Evolutionary conservation across 2,797 vertebrate genomes (phyloP).

Genomic region (Rachycentron canadum): DNA sequence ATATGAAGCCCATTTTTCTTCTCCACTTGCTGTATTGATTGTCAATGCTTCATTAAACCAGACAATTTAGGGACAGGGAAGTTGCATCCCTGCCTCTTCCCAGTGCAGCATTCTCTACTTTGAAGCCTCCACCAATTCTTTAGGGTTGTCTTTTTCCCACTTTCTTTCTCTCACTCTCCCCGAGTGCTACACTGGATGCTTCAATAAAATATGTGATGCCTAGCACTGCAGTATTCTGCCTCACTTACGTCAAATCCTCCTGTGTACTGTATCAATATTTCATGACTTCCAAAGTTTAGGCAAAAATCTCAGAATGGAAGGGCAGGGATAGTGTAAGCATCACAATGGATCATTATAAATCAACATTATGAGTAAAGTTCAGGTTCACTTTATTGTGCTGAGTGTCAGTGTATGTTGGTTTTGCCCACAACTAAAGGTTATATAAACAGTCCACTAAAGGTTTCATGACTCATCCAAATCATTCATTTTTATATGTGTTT

Average conservation of each 20-base stretch:
- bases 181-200: constrained; percentile 77
- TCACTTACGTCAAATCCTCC: constrained; percentile 78
- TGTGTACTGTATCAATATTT: constrained; percentile 83
- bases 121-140: constrained; percentile 48
- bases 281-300: constrained; percentile 77
- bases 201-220: constrained; percentile 86
- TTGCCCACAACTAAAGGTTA: constrained; percentile 7
- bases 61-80: constrained; percentile 63
- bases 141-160: constrained; percentile 33
- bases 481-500: constrained; percentile 13
- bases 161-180: constrained; percentile 65
- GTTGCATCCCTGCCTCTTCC: constrained; percentile 38
- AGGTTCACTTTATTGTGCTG: background rate
- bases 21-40: constrained; percentile 60
- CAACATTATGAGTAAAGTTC: constrained; percentile 31
- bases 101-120: constrained; percentile 33
- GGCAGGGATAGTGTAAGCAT: constrained; percentile 41
- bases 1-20: constrained; percentile 68
- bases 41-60: constrained; percentile 69
- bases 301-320: constrained; percentile 66
- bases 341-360: constrained; percentile 57
- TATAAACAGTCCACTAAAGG: constrained; percentile 11
- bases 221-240: constrained; percentile 78
- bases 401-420: background rate
- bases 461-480: constrained; percentile 11